Conservation (phyloP, 2,888 invertebrate genomes). For the Sinopyrophorus schimmeli region DNA sequence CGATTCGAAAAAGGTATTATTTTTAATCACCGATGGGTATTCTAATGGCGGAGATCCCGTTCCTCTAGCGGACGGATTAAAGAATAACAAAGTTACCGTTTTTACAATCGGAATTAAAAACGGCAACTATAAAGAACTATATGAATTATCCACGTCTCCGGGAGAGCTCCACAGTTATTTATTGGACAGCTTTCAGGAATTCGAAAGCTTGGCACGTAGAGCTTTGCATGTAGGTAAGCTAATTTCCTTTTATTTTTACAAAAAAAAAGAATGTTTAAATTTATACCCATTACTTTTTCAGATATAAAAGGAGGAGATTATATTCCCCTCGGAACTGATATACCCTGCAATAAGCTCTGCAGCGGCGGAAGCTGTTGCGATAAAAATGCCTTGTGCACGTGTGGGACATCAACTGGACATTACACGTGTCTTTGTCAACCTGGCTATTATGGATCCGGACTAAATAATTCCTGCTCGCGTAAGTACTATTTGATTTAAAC, state of each 20-base stretch:
- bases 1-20: constrained; percentile 63
- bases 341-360: constrained; percentile 62
- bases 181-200: constrained; percentile 68
- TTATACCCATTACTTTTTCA: constrained; percentile 37
- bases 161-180: constrained; percentile 67
- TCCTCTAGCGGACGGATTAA: constrained; percentile 61
- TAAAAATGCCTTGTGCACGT: constrained; percentile 63
- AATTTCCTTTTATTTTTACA: too few relatives aligned
- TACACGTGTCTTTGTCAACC: constrained; percentile 68
- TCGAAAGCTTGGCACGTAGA: constrained; percentile 68
- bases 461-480: constrained; percentile 64
- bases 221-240: constrained; percentile 67
- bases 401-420: constrained; percentile 69
- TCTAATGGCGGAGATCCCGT: constrained; percentile 71
- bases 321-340: constrained; percentile 55
- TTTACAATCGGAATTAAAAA: constrained; percentile 65
- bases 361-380: constrained; percentile 62
- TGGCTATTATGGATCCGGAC: constrained; percentile 68
- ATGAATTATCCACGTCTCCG: constrained; percentile 63
- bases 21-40: constrained; percentile 72
- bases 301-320: constrained; percentile 67
- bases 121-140: constrained; percentile 66
- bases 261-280: too few relatives aligned
- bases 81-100: constrained; percentile 58
- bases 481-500: constrained; percentile 40